phyloP scores from a whole-genome alignment of 2,113 vertebrate genomes.

The Pollachius pollachius region DNA sequence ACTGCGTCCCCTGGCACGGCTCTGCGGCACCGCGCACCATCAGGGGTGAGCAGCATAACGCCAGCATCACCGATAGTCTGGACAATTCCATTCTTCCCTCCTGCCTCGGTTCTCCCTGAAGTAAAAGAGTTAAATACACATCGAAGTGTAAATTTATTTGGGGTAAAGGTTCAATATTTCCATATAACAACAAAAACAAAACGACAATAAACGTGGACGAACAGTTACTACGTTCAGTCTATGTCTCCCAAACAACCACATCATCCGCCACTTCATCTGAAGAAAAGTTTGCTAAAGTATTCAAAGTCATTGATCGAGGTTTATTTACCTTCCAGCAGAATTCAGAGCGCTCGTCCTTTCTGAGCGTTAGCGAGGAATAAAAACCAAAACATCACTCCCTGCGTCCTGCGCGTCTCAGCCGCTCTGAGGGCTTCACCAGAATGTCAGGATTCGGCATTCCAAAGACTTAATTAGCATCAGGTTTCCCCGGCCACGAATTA shows the following conservation, averaged over 20 bases:
- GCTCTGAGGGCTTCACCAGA: slow-evolving; percentile 49
- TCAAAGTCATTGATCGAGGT: no score
- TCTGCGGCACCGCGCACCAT: slow-evolving; percentile 43
- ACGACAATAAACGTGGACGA: background rate
- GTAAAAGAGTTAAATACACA: background rate
- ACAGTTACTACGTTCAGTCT: no score
- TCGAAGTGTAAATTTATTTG: no score
- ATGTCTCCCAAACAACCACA: background rate
- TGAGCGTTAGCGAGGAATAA: slow-evolving; percentile 39
- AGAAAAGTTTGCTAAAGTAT: background rate
- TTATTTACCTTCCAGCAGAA: slow-evolving; percentile 34
- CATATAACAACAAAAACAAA: no score
- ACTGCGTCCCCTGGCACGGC: slow-evolving; percentile 65
- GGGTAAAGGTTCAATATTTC: no score
- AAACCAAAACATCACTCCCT: slow-evolving; percentile 30
- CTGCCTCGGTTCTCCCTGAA: background rate
- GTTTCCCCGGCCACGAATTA: slow-evolving; percentile 74
- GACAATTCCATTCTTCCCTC: slow-evolving; percentile 43
- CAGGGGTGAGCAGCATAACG: slow-evolving; percentile 27
- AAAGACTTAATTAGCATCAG: slow-evolving; percentile 77
- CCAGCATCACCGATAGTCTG: slow-evolving; percentile 41
- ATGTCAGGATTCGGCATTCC: slow-evolving; percentile 71
- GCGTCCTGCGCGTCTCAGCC: slow-evolving; percentile 43
- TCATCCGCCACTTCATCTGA: background rate
- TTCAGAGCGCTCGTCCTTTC: slow-evolving; percentile 23